Base-by-base conservation (phyloP, 1,140 invertebrate genomes). In the Tribolium madens region DNA sequence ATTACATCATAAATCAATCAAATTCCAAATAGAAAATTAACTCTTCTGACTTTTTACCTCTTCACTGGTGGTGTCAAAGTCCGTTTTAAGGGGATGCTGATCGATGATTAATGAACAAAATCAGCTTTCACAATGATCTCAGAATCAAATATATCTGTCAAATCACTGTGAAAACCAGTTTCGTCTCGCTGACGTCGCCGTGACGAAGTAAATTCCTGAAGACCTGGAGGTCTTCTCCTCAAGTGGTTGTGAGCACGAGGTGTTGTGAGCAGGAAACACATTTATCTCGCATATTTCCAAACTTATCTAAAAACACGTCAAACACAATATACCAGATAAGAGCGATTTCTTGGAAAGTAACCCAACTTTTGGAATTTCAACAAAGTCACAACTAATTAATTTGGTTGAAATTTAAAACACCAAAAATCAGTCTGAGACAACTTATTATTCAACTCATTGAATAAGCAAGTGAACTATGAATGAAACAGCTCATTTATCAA, bases 121-220 rank as follows among this genome's bases (percentile, higher is more conserved):
- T 93, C 91, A 95, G 93, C 93, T 95, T 95, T 95, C 93, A 94
- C 93, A 94, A 95, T 95, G 93, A 95, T 94, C 93, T 95, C 93
- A 95, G 93, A 94, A 91, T 90, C 86, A 87, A 88, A 92, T 89
- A 87, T 88, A 92, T 93, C 92, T 94, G 92, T 90, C 91, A 94
- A 93, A 94, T 93, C 93, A 95, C 92, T 94, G 93, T 93, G 93
- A 94, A 95, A 94, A 94, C 93, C 93, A 93, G 92, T 93, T 93
- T 94, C 90, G 93, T 93, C 87, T 89, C 84, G 77, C 73, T 76
- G 73, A 80, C 77, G 76, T 76, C 76, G 60, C 10, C 42, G 52
- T 81, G 79, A 81, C 79, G 78, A 10, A 70, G 48, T 76, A 42
- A 46, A 82, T 79, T 82, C 77, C 73, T 53, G 42, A 13, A 60